Evolutionary conservation across 1,140 invertebrate genomes (phyloP).

Genomic region (Rhopalosiphum padi): DNA sequence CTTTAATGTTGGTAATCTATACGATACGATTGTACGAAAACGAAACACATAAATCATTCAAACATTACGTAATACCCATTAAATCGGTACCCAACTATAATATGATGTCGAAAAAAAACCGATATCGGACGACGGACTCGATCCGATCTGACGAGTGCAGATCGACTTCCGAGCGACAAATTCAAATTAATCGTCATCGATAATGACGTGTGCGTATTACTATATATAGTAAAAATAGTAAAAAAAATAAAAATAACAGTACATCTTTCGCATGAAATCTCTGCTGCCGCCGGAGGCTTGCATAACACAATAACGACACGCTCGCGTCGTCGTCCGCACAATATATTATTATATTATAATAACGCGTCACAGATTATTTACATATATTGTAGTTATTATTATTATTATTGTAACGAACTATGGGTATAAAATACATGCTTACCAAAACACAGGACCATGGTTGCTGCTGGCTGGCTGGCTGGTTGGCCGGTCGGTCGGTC

Average conservation of each 20-base stretch:
- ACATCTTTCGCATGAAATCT: background rate
- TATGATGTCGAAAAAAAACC: background rate
- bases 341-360: background rate
- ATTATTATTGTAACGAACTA: background rate
- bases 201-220: background rate
- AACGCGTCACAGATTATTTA: background rate
- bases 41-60: background rate
- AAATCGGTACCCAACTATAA: background rate
- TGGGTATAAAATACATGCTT: background rate
- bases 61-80: background rate
- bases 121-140: background rate
- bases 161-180: background rate
- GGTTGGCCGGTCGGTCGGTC: too few species aligned
- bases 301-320: background rate
- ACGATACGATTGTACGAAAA: background rate
- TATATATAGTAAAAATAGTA: background rate
- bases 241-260: background rate
- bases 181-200: background rate
- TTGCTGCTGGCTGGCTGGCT: background rate
- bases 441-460: constrained; percentile 28
- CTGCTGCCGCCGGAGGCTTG: background rate
- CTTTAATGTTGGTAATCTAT: background rate
- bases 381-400: background rate
- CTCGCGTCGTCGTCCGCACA: background rate
- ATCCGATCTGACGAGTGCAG: too few species aligned